A percentile compares a stretch with the other conserved stretches of the same genome.
Evolutionary conservation across 2,888 invertebrate genomes (phyloP).

Genomic region (Hoplodrina ambigua): DNA sequence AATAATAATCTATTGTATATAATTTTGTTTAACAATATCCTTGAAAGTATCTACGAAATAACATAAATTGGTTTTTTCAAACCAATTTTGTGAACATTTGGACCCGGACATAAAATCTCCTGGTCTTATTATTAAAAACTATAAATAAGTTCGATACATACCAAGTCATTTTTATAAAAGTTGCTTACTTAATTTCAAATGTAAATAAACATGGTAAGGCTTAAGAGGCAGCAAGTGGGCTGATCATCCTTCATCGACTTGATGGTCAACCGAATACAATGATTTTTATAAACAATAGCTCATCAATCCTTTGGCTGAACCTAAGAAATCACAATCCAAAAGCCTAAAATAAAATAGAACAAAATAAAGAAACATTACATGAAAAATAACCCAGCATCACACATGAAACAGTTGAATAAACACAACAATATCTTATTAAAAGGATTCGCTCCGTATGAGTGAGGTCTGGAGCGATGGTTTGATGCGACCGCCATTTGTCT

Average conservation of each 20-base stretch:
- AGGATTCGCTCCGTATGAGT: conserved; percentile 20
- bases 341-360: neutral
- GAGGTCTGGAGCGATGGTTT: conserved; percentile 21
- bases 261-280: neutral
- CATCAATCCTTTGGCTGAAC: no score
- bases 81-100: neutral
- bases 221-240: neutral
- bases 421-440: conserved; percentile 24
- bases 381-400: neutral
- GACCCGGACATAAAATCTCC: neutral
- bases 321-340: neutral
- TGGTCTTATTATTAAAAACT: no score
- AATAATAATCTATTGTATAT: conserved; percentile 17
- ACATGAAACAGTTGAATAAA: conserved; percentile 25
- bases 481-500: conserved; percentile 64
- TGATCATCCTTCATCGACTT: neutral
- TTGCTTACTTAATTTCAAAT: no score
- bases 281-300: neutral
- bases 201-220: neutral
- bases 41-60: conserved; percentile 37
- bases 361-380: neutral
- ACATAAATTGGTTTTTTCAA: neutral
- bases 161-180: no score
- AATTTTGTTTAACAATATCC: conserved; percentile 26
- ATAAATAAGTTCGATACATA: neutral